Evolutionary conservation across 1,140 invertebrate genomes (phyloP), one percentile per base, ranked within the genome.

Genomic region (Drosophila sucinea): DNA sequence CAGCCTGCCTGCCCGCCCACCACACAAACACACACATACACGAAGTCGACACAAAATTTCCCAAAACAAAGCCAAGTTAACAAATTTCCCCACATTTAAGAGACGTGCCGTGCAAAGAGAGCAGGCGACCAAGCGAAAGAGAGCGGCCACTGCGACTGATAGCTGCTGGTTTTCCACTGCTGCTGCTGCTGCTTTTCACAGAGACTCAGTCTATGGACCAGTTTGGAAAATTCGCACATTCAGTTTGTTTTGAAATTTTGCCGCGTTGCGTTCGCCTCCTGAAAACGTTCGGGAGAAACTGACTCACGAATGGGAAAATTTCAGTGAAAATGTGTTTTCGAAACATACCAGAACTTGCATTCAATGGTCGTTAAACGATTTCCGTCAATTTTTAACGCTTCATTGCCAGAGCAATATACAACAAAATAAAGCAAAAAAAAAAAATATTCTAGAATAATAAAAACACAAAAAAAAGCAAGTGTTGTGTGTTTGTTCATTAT

Each of bases 221-320:
- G 83, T 90, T 87, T 76, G 87, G 77, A 90, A 90, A 90, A 90
- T 84, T 83, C 80, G 56, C 80, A 83, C 75, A 73, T 60, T 90
- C 83, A 90, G 87, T 90, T 90, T 90, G 83, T 89, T 90, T 90
- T 90, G 69, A 91, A 89, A 81, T 74, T 81, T 75, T 70, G 87
- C 70, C 87, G 80, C 75, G 87, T 69, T 66, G 35, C 67, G 83
- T 87, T 86, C 76, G 77, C 58, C 32, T 66, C 41, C 61, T 25
- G 32, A 17, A 60, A 65, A 66, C 51, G 63, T 44, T 56, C 40
- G 25, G 35, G 27, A 40, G 17, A 73, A 57, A 44, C 10, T 4
- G 27, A 55, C 38, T 44, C 78, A 11, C n/a, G 23, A 33, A 47
- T 29, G 4, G 23, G 64, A 35, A 47, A 51, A 32, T 32, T 38